Evolutionary conservation across 2,113 vertebrate genomes (phyloP).

Genomic region (Xenopus laevis): DNA sequence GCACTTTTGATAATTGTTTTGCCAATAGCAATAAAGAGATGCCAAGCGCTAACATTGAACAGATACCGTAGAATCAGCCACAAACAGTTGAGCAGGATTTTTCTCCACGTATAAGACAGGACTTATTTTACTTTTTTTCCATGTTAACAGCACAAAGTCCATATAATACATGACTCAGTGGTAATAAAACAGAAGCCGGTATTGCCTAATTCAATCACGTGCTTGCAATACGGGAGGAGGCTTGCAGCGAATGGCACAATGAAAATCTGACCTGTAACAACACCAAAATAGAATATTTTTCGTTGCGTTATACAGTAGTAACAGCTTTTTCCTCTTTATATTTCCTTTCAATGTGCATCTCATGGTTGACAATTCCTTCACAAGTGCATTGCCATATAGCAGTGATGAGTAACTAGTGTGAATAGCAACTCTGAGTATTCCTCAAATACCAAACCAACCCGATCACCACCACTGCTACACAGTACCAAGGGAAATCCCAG

Average conservation of each 20-base stretch:
- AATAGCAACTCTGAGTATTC: background rate
- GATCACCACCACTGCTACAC: background rate
- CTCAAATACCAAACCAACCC: background rate
- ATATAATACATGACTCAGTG: slow-evolving; percentile 1
- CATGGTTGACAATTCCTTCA: slow-evolving; percentile 25
- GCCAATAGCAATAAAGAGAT: slow-evolving; percentile 13
- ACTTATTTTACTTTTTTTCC: background rate
- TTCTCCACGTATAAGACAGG: background rate
- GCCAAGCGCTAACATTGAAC: slow-evolving; percentile 3
- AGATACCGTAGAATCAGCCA: slow-evolving; percentile 11
- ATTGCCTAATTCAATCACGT: background rate
- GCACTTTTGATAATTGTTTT: background rate
- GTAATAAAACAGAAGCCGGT: background rate
- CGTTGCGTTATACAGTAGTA: background rate
- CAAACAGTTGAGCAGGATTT: slow-evolving; percentile 21
- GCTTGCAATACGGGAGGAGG: background rate
- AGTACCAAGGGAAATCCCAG: background rate
- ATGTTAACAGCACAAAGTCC: slow-evolving; percentile 24
- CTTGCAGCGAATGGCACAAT: background rate
- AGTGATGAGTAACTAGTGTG: background rate
- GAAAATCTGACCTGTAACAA: slow-evolving; percentile 15
- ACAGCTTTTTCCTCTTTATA: slow-evolving; percentile 16
- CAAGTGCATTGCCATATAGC: slow-evolving; percentile 22
- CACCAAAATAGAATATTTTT: slow-evolving; percentile 12
- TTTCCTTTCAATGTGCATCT: slow-evolving; percentile 6